Base-by-base conservation (phyloP, 2,113 vertebrate genomes). In the Syngnathus scovelli region DNA sequence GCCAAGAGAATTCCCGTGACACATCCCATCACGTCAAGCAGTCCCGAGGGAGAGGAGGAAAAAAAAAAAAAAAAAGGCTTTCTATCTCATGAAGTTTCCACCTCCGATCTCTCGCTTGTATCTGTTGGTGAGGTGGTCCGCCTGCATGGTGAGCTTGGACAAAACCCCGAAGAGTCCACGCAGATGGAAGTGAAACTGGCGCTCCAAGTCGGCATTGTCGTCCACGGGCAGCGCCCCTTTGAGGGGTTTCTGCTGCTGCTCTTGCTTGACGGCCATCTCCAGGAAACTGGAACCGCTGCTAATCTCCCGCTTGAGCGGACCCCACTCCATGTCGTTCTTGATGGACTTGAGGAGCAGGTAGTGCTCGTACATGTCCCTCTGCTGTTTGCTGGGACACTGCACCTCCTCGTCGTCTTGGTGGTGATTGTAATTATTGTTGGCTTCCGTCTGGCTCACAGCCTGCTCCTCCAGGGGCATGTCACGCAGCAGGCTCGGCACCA, bases 311-410 rank as follows among this genome's bases (percentile, higher is more conserved):
- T 90, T 90, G 65, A 90, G 73, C 58, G 92, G 69, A 0, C 92
- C 92, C 91, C 91, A 93, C 79, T 92, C 90, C 90, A 92, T 92
- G 81, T 93, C 90, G 3, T 91, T 93, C 78, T 89, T 92, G 5
- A 93, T 88, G 55, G 92, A 93, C 81, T 92, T 93, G 15, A 93
- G 89, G 27, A 93, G 85, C 77, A 92, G 79, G 82, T 93, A 93
- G 76, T 92, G 90, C 75, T 93, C 90, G 27, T 93, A 92, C 90
- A 93, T 92, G 78, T 93, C 91, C 78, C 86, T 75, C 79, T 92
- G 91, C 78, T 92, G 90, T 81, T 91, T 91, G 83, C 78, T 87
- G 37, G 85, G 61, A 37, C 77, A 84, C 3, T 49, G 44, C 0
- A 66, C 71, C 1, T 87, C 81, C 1, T 76, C 75, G 9, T 83